Evolutionary conservation across 2,113 vertebrate species (phyloP), one percentile per base, ranked within the genome.

Genomic region (Danionella cerebrum): DNA sequence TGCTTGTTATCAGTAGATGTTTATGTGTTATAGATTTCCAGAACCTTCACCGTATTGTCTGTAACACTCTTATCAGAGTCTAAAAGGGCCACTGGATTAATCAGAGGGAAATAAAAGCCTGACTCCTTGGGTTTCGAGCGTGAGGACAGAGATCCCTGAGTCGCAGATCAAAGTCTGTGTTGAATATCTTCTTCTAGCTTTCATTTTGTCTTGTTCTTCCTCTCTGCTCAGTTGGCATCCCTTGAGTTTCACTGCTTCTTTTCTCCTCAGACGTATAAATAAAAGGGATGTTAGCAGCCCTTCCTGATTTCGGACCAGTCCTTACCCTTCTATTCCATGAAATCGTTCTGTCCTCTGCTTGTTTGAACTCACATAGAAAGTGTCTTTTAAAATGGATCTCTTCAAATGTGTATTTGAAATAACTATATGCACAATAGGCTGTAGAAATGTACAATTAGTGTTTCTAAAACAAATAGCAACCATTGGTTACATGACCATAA

Each of bases 41-140:
- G 38, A 27, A 52, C 54, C 41, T 70, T 27, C 51, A 35, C 59
- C 64, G 48, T 71, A 41, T 54, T 39, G 58, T 55, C 62, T 67
- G 35, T 63, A 60, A 67, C 5, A 16, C 3, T 51, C 27, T 71
- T 38, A 68, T 76, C 63, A 76, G 47, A 57, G 55, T 52, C 36
- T 64, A 50, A 48, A 69, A 62, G 59, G 55, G 57, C 51, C 47
- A 24, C 52, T 51, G 63, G 66, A 76, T 74, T 65, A 67, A 68
- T 54, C 47, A 50, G 38, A 65, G 48, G 65, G 19, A 70, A 51
- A 60, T 69, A 65, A 72, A 45, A 68, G 39, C 53, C 50, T 41
- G 51, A 55, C 63, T 67, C 60, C 52, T 22, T 39, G 42, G 9
- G 31, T 71, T 74, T 69, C 66, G 45, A 39, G 65, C 38, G 11